Base-by-base conservation (phyloP, 2,888 invertebrate species). In the Hypomecis punctinalis region DNA sequence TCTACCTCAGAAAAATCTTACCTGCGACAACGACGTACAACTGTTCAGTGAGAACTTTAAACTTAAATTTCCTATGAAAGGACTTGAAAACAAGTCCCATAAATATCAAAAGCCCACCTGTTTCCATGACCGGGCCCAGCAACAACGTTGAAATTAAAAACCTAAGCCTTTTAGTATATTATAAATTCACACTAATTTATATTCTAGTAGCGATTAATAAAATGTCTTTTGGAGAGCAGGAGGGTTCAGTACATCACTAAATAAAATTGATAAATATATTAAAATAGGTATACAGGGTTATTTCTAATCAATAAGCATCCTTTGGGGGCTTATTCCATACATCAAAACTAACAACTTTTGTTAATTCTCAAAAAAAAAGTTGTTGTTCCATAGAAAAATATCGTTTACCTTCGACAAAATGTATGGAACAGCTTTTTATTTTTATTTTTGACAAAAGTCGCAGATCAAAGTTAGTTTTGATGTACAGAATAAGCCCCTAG, bases 81-180 rank as follows among this genome's bases (percentile, higher is more conserved):
- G 45, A 39, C 39, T 52, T 51, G 23, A 39, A 39, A 45, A 59
- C 59, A 37, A 5, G 59, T 55, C 46, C 42, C 52, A 65, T 65
- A 61, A 62, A 62, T 55, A 53, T 53, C 40, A n/a, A 49, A 64
- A 45, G 37, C 23, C 52, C 63, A 68, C 69, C 62, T 67, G 69
- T 37, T 56, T 13, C 45, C 36, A 52, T 33, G n/a, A 9, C 58
- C 48, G 43, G 6, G 42, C 39, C 23, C 43, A 59, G 47, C 59
- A 59, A 66, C 66, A 56, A 57, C 47, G 65, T 66, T 59, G 55
- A 58, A 61, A 52, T 49, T 56, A 47, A 53, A 47, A 47, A 49
- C 40, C 37, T 53, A 33, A 9, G 10, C n/a, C 11, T 40, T 43
- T 37, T 56, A 49, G 35, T 8, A 45, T 45, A 13, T 46, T 35